Evolutionary conservation across 2,113 vertebrate genomes (phyloP), one percentile per base, ranked within the genome.

Genomic region (Formicarius rufipectus): DNA sequence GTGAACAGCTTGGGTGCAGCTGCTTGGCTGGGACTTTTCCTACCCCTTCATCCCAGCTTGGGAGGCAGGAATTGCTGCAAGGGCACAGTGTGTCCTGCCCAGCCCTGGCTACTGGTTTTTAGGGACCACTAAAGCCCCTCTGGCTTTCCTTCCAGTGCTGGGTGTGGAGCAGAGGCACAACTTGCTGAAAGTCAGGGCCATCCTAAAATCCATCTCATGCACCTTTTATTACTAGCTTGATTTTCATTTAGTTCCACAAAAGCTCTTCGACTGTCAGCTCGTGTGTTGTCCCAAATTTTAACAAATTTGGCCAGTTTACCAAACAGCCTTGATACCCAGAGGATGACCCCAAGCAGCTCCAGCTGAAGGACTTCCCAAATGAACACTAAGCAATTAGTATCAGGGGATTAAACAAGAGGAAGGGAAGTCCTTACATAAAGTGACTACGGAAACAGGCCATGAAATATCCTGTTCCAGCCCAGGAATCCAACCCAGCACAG

Each of bases 11-110:
- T 37, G 19, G 6, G 16, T 18, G 47, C 16, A 45, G 10, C 68
- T 69, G 6, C 3, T 47, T 45, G 45, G 23, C 49, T 79, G 82
- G 28, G 31, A 14, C 27, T 58, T 59, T 58, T 45, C 66, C 40
- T 53, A 25, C 24, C 24, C 59, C 21, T 53, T 45, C 31, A 2
- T 6, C 2, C 2, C 31, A 53, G 58, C n/a, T 16, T 23, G 20
- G 37, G 75, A 31, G 59, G 44, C 12, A 17, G 21, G 2, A 59
- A 20, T 2, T 2, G 47, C 60, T 87, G 39, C 17, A 28, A 71
- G 37, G 25, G 20, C 1, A 1, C 17, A 9, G 0, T 0, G 2
- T 15, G 49, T 14, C 37, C 53, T 69, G 40, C 19, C 16, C 81
- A 21, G 37, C 30, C 66, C 58, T 58, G 62, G 45, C 55, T 88